Percentiles rank a stretch among this genome's conserved stretches.
Conservation (phyloP, 2,797 vertebrate species). For the Microchirus variegatus region DNA sequence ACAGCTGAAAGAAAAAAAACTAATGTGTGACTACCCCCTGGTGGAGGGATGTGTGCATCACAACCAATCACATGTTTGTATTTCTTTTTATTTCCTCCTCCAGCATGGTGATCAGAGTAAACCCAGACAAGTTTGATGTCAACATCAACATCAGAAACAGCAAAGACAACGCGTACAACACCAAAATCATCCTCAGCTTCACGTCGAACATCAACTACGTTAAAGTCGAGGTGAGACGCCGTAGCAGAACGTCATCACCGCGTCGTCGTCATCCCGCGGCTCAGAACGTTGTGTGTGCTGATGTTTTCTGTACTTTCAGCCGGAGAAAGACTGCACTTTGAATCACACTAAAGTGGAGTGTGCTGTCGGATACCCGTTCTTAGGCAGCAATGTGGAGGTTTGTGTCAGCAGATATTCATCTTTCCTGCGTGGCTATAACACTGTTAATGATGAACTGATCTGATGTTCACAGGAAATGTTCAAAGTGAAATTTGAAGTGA, state of each 20-base stretch:
- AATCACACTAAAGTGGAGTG: constrained; percentile 86
- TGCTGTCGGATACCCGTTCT: constrained; percentile 93
- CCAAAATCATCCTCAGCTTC: constrained; percentile 86
- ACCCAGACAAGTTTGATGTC: constrained; percentile 87
- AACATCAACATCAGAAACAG: constrained; percentile 85
- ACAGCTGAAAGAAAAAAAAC: neutral
- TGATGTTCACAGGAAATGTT: constrained; percentile 83
- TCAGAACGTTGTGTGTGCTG: neutral
- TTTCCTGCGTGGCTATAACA: too few relatives aligned
- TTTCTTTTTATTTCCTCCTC: neutral
- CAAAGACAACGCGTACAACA: constrained; percentile 94
- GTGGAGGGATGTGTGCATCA: constrained; percentile 41
- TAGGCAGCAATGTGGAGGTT: constrained; percentile 83
- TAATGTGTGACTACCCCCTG: constrained; percentile 48
- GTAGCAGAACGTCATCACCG: neutral
- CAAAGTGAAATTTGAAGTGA: constrained; percentile 89
- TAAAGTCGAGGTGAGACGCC: constrained; percentile 88
- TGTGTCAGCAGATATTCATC: constrained; percentile 6
- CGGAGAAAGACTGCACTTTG: constrained; percentile 85
- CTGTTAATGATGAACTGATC: constrained; percentile 9
- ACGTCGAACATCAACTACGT: constrained; percentile 93
- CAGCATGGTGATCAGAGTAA: constrained; percentile 84
- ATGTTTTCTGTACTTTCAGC: constrained; percentile 66
- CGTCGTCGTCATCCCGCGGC: neutral
- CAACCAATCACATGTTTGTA: too few relatives aligned